Evolutionary conservation across 2,888 invertebrate species (phyloP).

Genomic region (Spicauda simplicius): DNA sequence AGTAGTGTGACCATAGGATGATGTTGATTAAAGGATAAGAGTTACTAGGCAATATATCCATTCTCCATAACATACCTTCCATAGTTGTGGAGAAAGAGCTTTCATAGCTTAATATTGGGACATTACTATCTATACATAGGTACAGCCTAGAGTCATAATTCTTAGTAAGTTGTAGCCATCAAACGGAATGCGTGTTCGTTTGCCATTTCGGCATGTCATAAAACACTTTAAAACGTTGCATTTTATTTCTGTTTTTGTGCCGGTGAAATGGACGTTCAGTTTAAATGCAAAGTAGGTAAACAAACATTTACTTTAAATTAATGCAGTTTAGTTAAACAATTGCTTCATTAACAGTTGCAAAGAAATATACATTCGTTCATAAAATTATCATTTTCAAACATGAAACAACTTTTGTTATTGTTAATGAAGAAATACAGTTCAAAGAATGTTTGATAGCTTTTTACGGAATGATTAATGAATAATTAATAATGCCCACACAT

Average conservation of each 20-base stretch:
- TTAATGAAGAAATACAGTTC: background rate
- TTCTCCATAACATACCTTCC: too few species aligned
- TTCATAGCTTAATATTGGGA: too few species aligned
- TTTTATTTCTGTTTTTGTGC: constrained; percentile 8
- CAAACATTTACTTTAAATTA: background rate
- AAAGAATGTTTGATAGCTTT: background rate
- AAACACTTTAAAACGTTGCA: constrained; percentile 9
- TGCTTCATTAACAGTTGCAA: constrained; percentile 19
- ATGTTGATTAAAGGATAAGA: too few species aligned
- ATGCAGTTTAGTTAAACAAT: constrained; percentile 11
- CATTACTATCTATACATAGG: too few species aligned
- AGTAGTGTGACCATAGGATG: too few species aligned
- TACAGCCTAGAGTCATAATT: background rate
- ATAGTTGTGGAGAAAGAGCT: too few species aligned
- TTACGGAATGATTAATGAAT: background rate
- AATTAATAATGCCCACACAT: background rate
- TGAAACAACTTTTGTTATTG: background rate
- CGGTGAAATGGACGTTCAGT: background rate
- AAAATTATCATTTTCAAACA: constrained; percentile 15
- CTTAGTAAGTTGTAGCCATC: background rate
- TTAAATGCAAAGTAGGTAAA: constrained; percentile 4
- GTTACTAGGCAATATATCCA: too few species aligned
- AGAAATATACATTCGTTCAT: constrained; percentile 13
- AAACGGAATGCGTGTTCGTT: background rate
- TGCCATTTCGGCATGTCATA: background rate